Conservation (phyloP, 2,888 invertebrate species). For the Orthosia cruda region DNA sequence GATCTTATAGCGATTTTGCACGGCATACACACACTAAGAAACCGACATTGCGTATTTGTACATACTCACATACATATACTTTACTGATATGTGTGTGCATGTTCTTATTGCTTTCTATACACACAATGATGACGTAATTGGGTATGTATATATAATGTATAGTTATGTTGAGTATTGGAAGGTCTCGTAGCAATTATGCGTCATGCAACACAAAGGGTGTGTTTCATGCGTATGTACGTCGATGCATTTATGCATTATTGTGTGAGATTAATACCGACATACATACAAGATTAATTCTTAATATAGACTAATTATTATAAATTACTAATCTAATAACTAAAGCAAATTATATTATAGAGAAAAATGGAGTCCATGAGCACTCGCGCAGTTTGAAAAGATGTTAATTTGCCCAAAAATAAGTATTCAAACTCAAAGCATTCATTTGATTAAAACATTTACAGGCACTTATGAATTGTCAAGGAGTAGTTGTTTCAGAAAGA, state of each 20-base stretch:
- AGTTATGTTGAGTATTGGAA: conserved; percentile 3
- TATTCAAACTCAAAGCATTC: background rate
- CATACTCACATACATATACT: background rate
- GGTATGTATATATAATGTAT: background rate
- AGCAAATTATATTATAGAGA: background rate
- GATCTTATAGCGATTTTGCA: conserved; percentile 23
- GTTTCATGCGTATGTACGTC: background rate
- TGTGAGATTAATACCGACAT: background rate
- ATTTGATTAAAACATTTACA: background rate
- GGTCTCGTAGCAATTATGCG: conserved; percentile 46
- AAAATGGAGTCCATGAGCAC: background rate
- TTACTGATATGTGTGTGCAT: conserved; percentile 5
- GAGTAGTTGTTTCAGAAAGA: no score
- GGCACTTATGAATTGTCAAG: no score
- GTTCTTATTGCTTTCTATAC: conserved; percentile 38
- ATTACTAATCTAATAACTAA: no score
- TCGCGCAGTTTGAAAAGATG: background rate
- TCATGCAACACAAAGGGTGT: conserved; percentile 26
- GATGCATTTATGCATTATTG: conserved; percentile 15
- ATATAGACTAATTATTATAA: background rate
- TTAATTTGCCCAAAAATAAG: background rate
- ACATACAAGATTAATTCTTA: background rate
- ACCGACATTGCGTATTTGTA: conserved; percentile 1
- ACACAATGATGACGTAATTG: conserved; percentile 50
- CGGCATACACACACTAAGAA: conserved; percentile 16